Conservation (phyloP, 2,888 invertebrate species). For the Amphipoea oculea region DNA sequence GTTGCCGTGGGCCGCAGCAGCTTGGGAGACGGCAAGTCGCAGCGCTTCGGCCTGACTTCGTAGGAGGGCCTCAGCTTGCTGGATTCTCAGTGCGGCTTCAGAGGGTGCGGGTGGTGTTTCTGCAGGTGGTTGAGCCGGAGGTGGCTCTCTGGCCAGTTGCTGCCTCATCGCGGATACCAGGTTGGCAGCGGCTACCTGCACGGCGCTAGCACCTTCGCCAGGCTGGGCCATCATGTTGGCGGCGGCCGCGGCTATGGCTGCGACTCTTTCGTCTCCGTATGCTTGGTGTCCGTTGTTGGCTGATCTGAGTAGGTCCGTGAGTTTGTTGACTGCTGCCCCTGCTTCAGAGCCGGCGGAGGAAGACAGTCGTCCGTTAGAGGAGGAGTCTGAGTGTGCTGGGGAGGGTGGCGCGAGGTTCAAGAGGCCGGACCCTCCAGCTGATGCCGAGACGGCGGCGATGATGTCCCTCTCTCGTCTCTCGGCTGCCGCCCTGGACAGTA, state of each 20-base stretch:
- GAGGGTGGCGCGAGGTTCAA: slow-evolving; percentile 95
- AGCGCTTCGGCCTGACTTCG: slow-evolving; percentile 96
- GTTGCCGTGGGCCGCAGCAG: slow-evolving; percentile 89
- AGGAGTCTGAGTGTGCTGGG: slow-evolving; percentile 96
- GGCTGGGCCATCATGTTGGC: slow-evolving; percentile 91
- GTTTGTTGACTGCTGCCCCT: slow-evolving; percentile 91
- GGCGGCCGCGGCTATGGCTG: slow-evolving; percentile 93
- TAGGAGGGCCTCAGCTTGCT: slow-evolving; percentile 95
- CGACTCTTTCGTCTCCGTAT: slow-evolving; percentile 93
- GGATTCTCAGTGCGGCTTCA: slow-evolving; percentile 93
- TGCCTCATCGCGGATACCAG: slow-evolving; percentile 94
- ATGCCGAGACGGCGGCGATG: slow-evolving; percentile 92
- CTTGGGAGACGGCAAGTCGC: slow-evolving; percentile 94
- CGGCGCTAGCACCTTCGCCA: slow-evolving; percentile 92
- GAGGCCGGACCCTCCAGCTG: slow-evolving; percentile 92
- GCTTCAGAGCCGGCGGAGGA: slow-evolving; percentile 95
- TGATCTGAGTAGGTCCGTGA: slow-evolving; percentile 90
- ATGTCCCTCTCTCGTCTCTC: slow-evolving; percentile 96
- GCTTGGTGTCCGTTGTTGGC: slow-evolving; percentile 92
- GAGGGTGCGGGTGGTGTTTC: slow-evolving; percentile 95
- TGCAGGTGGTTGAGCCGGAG: slow-evolving; percentile 92
- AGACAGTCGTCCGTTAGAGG: slow-evolving; percentile 95
- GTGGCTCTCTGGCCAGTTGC: slow-evolving; percentile 88
- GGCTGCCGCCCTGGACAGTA: slow-evolving; percentile 96
- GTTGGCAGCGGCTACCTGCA: slow-evolving; percentile 94